These are phyloP conservation scores for Bovichtus diacanthus DNA, from an alignment of 2,797 vertebrate genomes.

Conservation along the genomic window DNA sequence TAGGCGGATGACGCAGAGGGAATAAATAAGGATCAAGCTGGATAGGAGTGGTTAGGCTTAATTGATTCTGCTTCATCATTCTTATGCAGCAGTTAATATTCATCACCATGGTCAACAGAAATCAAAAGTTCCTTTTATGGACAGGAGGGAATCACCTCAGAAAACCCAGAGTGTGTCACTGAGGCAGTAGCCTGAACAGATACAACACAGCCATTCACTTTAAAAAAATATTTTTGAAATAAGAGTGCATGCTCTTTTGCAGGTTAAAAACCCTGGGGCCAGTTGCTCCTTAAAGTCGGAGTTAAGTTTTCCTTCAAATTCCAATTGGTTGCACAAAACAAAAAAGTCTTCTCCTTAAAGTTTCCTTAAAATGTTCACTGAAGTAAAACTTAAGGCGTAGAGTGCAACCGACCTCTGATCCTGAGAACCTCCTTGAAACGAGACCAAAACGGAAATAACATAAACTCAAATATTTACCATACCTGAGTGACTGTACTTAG, in stretches of 20 bases:
- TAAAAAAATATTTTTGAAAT: too few species aligned
- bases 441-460: background rate
- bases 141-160: background rate
- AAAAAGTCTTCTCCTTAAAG: too few species aligned
- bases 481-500: background rate
- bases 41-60: background rate
- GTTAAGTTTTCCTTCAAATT: too few species aligned
- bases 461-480: background rate
- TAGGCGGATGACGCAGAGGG: background rate
- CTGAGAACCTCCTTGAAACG: background rate
- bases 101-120: background rate
- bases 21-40: background rate
- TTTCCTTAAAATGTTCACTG: too few species aligned
- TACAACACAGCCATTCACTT: too few species aligned
- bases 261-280: too few species aligned
- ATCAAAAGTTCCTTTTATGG: constrained; percentile 11
- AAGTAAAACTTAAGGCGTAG: too few species aligned
- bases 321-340: too few species aligned
- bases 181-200: background rate
- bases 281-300: too few species aligned
- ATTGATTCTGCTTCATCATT: background rate
- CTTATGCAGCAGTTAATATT: background rate
- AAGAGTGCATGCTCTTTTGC: too few species aligned
- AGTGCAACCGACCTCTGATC: background rate
- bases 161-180: background rate